Evolutionary conservation across 1,140 invertebrate species (phyloP).

Genomic region (Saxidomus purpurata): DNA sequence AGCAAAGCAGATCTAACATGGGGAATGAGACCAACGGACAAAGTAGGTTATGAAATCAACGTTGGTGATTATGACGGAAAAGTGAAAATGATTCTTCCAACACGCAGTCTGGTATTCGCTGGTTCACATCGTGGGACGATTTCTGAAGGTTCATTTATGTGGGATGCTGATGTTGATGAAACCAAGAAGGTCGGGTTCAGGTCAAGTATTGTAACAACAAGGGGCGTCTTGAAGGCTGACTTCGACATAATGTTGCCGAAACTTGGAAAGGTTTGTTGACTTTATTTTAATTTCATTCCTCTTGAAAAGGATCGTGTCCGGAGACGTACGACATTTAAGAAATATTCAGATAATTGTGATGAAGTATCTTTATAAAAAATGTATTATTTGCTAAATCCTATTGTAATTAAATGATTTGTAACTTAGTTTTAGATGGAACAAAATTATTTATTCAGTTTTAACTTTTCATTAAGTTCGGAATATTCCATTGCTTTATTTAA

Average conservation of each 20-base stretch:
- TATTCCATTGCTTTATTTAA: too few relatives aligned
- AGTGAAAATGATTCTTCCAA: conserved; percentile 29
- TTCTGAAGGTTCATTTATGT: conserved; percentile 70
- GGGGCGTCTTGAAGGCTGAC: conserved; percentile 65
- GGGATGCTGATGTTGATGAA: conserved; percentile 78
- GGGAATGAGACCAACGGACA: neutral
- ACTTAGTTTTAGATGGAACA: too few relatives aligned
- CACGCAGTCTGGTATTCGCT: conserved; percentile 3
- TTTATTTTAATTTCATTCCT: too few relatives aligned
- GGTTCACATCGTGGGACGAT: neutral
- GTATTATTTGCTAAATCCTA: too few relatives aligned
- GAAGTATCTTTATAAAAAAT: too few relatives aligned
- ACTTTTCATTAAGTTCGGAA: too few relatives aligned
- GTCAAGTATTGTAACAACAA: conserved; percentile 54
- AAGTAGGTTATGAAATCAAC: conserved; percentile 47
- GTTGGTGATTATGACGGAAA: neutral
- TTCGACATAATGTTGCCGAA: conserved; percentile 72
- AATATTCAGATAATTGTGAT: too few relatives aligned
- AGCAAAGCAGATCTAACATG: conserved; percentile 31
- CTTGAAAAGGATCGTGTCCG: too few relatives aligned
- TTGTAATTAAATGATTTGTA: too few relatives aligned
- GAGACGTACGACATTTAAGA: too few relatives aligned
- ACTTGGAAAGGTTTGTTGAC: conserved; percentile 76
- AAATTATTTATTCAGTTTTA: too few relatives aligned
- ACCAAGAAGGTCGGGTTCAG: conserved; percentile 75